A percentile compares a stretch with the other conserved stretches of the same genome.
These are phyloP conservation scores for Iphiclides podalirius DNA, from an alignment of 2,888 invertebrate species.

Conservation along the genomic window DNA sequence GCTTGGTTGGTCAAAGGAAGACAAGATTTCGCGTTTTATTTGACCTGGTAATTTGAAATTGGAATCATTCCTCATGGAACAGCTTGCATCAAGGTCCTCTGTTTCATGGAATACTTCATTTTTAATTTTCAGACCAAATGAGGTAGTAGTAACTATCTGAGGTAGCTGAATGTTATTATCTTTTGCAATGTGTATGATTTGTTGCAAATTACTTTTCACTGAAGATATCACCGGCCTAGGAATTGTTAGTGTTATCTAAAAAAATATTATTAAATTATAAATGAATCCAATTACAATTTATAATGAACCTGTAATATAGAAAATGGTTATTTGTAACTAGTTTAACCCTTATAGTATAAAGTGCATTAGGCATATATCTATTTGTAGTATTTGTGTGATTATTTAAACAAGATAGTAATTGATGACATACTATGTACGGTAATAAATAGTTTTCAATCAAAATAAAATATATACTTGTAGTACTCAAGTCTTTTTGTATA, in stretches of 20 bases:
- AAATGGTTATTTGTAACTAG: no score
- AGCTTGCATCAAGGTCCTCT: not conserved
- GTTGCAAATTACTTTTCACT: conserved; percentile 44
- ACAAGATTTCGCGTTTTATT: not conserved
- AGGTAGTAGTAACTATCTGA: conserved; percentile 20
- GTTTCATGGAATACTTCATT: not conserved
- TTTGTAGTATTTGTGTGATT: no score
- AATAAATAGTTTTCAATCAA: no score
- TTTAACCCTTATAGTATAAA: no score
- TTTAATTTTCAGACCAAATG: not conserved
- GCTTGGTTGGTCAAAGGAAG: conserved; percentile 14
- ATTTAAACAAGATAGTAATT: no score
- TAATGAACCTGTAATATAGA: no score
- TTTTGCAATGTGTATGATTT: conserved; percentile 45
- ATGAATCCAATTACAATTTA: no score
- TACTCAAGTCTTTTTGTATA: no score
- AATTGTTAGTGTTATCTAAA: conserved; percentile 50
- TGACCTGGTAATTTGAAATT: not conserved
- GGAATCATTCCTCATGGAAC: not conserved
- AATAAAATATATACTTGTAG: no score
- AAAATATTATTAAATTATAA: no score
- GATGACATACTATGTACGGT: no score
- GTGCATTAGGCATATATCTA: no score
- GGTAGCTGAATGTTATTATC: conserved; percentile 43
- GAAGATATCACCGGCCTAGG: conserved; percentile 44